A percentile compares a stretch with the other conserved stretches of the same genome.
Conservation (phyloP, 2,797 vertebrate species). For the Scolopax bukidnonensis region DNA sequence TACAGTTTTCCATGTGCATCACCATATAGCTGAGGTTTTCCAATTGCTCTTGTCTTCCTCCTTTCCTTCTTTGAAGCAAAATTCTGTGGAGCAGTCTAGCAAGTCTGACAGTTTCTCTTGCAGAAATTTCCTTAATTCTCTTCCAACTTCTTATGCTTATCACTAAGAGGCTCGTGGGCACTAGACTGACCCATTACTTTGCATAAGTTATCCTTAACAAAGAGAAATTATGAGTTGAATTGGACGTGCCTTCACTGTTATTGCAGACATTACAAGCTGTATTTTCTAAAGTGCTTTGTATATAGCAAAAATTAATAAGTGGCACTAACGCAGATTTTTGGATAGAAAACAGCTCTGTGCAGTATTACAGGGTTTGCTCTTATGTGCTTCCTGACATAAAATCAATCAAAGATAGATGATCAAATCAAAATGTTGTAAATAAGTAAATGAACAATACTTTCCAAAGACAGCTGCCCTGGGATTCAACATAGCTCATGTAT, state of each 20-base stretch:
- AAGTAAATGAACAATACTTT: neutral
- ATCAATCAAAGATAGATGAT: neutral
- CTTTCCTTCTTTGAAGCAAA: neutral
- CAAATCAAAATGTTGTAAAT: neutral
- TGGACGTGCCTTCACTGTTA: neutral
- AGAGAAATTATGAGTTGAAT: neutral
- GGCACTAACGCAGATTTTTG: neutral
- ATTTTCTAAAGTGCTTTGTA: neutral
- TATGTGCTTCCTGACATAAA: neutral
- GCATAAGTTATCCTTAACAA: neutral
- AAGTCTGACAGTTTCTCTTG: neutral
- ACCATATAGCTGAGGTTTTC: neutral
- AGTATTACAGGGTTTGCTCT: neutral
- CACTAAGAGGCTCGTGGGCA: fast-evolving
- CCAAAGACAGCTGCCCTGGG: neutral
- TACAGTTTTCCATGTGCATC: neutral
- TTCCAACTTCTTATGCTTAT: neutral
- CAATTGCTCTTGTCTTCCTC: neutral
- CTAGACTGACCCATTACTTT: neutral
- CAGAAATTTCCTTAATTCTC: neutral
- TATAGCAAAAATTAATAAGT: constrained; percentile 17
- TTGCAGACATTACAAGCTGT: constrained; percentile 11
- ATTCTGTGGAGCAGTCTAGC: neutral
- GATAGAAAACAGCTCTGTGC: neutral
- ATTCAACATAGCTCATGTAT: neutral